Base-by-base conservation (phyloP, 64 coral and sea anemone species). In the Anthopleura sola region DNA sequence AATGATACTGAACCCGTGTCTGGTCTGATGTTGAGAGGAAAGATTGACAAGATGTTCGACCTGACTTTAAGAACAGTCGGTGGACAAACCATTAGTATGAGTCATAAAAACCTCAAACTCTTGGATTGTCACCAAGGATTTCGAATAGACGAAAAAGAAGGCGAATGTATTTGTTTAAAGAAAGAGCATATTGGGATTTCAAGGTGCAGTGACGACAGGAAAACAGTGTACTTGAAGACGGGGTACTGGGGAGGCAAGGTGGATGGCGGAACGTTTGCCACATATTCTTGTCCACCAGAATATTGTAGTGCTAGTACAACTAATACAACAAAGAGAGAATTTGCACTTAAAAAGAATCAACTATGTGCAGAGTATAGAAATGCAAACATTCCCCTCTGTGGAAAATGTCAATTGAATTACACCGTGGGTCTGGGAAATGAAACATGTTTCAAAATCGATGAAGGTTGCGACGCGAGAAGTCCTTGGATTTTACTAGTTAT, bases 201-300 rank as follows among this genome's bases (percentile, higher is more conserved):
- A 37, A 75, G 75, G 14, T 90, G 88, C 17, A 58, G 20, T 31
- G 81, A 18, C 16, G 56, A 91, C 28, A 20, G 28, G n/a, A 86
- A 54, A 36, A 5, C 64, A 34, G 84, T 91, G 9, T 86, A 80
- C 37, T 37, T 91, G 13, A 91, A 85, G 74, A 80, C 50, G 19
- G 89, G 89, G 32, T 86, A 86, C 37, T 91, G 89, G 89, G 89
- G 84, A 58, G 89, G 89, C n/a, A 71, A 55, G 19, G 38, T 40
- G 5, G 29, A 33, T 44, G 0, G 9, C 34, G 66, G 66, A n/a
- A 71, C 0, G 14, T 96, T 96, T 80, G 68, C 69, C 33, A 92
- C 90, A 20, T 92, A 84, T 74, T 83, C 94, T 24, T 96, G 94
- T 82, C 94, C 94, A 34, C 78, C 16, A 36, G 13, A 87, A 24